Percentiles rank a stretch among this genome's conserved stretches.
Evolutionary conservation across 1,140 invertebrate species (phyloP).

Genomic region (Stegodyphus mimosarum): DNA sequence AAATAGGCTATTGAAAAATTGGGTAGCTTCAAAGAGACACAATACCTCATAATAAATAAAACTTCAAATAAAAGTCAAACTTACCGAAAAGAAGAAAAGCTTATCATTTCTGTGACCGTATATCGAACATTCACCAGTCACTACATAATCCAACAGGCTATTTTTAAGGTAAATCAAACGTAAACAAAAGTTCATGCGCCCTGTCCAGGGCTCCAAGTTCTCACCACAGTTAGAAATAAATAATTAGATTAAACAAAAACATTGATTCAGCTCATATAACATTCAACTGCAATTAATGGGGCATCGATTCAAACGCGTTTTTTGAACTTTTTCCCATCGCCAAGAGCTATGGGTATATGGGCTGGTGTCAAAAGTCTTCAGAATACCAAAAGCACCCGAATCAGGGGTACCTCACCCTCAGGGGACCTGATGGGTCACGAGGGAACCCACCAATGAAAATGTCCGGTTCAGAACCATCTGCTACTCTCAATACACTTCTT

Average conservation of each 20-base stretch:
- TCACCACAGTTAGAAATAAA: not conserved
- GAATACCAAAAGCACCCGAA: not conserved
- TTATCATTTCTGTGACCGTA: no score
- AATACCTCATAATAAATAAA: no score
- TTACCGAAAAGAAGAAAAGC: no score
- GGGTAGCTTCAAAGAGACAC: no score
- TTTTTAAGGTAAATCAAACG: not conserved
- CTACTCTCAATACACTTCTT: no score
- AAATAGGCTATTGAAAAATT: no score
- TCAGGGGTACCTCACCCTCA: slow-evolving; percentile 30
- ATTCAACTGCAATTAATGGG: not conserved
- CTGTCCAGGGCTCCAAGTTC: not conserved
- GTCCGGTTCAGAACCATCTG: not conserved
- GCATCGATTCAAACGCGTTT: not conserved
- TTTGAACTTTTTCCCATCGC: slow-evolving; percentile 6
- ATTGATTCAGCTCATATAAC: no score
- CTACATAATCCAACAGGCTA: no score
- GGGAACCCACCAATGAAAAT: slow-evolving; percentile 18
- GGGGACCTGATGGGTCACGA: not conserved
- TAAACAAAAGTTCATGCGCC: not conserved
- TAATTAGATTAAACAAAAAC: no score
- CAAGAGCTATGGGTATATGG: slow-evolving; percentile 38
- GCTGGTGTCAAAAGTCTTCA: slow-evolving; percentile 36
- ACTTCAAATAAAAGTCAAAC: no score
- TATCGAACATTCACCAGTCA: no score